Percentiles rank a stretch among this genome's conserved stretches.
These are phyloP conservation scores for Pristionchus entomophagus DNA, from an alignment of 2,888 invertebrate genomes.

Conservation along the genomic window DNA sequence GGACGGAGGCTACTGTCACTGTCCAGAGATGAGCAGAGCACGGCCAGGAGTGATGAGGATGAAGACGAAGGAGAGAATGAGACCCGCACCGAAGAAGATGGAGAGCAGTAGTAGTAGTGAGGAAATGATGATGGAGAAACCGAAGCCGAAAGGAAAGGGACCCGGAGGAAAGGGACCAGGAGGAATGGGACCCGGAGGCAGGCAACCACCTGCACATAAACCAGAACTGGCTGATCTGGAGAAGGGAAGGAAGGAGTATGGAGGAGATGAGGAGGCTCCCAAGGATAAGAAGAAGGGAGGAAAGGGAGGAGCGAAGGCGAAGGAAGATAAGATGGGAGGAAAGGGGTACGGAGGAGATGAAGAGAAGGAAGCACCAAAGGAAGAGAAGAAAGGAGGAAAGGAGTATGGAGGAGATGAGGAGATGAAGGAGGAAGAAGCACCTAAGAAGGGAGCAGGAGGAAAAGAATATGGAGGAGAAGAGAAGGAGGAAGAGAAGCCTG, in stretches of 20 bases:
- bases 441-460: slow-evolving; percentile 12
- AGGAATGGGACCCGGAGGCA: slow-evolving; percentile 8
- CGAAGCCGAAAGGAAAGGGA: background rate
- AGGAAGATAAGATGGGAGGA: slow-evolving; percentile 22
- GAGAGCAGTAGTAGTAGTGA: background rate
- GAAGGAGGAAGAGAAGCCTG: slow-evolving; percentile 9
- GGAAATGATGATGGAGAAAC: background rate
- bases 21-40: slow-evolving; percentile 40
- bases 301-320: background rate
- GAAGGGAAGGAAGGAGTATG: slow-evolving; percentile 35
- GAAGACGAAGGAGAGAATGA: background rate
- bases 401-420: background rate
- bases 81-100: background rate
- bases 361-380: no score
- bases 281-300: no score
- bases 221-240: background rate
- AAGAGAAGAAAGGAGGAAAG: background rate
- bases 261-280: background rate
- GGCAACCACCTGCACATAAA: background rate
- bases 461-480: slow-evolving; percentile 21
- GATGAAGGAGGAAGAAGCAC: background rate
- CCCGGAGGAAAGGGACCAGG: background rate
- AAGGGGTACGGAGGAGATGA: slow-evolving; percentile 13
- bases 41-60: background rate
- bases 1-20: slow-evolving; percentile 45